Percentiles rank a stretch among this genome's conserved stretches.
phyloP scores from a whole-genome alignment of 2,888 invertebrate species.

The Cinara cedri region DNA sequence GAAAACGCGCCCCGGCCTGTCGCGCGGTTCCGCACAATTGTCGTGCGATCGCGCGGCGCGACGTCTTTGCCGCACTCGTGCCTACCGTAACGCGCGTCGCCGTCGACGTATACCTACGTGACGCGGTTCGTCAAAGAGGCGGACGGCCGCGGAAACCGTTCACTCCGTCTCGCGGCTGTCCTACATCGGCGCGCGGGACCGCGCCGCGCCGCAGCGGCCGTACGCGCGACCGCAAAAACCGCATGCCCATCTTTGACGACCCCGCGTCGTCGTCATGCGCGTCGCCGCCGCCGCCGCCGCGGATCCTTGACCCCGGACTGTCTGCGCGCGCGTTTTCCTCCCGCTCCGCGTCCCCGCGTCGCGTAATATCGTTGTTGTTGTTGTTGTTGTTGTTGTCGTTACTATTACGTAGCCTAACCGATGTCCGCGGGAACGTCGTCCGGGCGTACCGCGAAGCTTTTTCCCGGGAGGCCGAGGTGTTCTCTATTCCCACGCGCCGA shows the following conservation, averaged over 20 bases:
- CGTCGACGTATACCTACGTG: slow-evolving; percentile 24
- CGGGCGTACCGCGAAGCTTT: neutral
- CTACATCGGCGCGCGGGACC: slow-evolving; percentile 43
- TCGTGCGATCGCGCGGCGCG: too few relatives aligned
- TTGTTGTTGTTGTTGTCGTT: neutral
- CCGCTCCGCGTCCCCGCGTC: neutral
- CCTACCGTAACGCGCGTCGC: neutral
- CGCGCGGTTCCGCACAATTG: too few relatives aligned
- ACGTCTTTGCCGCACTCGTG: too few relatives aligned
- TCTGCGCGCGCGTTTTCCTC: slow-evolving; percentile 26
- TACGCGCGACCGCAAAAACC: slow-evolving; percentile 56
- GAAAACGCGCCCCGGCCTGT: too few relatives aligned
- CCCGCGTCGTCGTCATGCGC: slow-evolving; percentile 1
- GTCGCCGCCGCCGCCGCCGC: slow-evolving; percentile 5
- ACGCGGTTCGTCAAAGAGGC: slow-evolving; percentile 54
- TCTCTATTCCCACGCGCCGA: neutral
- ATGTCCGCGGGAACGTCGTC: neutral
- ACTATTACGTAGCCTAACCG: neutral
- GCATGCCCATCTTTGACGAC: slow-evolving; percentile 55
- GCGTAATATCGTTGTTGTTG: neutral
- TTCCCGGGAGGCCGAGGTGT: neutral
- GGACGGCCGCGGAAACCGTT: slow-evolving; percentile 52
- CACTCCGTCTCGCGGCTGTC: slow-evolving; percentile 44
- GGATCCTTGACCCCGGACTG: slow-evolving; percentile 54
- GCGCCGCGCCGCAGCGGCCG: too few relatives aligned